Base-by-base conservation (phyloP, 1,140 invertebrate species). In the Delia radicum region DNA sequence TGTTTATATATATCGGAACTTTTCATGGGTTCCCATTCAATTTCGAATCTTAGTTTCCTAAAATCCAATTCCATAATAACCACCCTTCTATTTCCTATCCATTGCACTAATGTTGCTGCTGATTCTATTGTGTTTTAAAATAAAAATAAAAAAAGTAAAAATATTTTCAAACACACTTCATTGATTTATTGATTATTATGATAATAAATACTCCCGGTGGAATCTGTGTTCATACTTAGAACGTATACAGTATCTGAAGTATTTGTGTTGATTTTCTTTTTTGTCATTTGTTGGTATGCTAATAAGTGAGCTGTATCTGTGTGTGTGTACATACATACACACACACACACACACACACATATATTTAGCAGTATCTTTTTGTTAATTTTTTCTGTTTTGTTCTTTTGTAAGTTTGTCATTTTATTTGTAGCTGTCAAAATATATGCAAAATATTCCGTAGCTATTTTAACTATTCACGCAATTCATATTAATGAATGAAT, bases 121-220 rank as follows among this genome's bases (percentile, higher is more conserved):
- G 37, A 42, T 42, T 42, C 12, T 42, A 13, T 42, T 42, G 37
- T 42, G 12, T 42, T n/a, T n/a, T n/a, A n/a, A n/a, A n/a, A n/a
- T n/a, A n/a, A n/a, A n/a, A n/a, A n/a, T n/a, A n/a, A n/a, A 42
- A 42, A 42, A 42, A 42, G 3, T 42, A 42, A 13, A 10, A 42
- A 42, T 15, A 15, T 15, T 42, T 15, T 42, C 37, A 42, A 13
- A 42, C 37, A 55, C 48, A 55, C 48, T 55, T 55, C 48, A 55
- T 55, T 55, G 48, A 55, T 55, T 55, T 55, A 55, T 55, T 55
- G 48, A 55, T 55, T 55, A 55, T 55, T 55, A 55, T 55, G 48
- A 21, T 55, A 55, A 55, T 21, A 21, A 55, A 55, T 55, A 21
- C n/a, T 55, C 10, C 48, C 12, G 18, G 48, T 55, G 24, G 48